A percentile compares a stretch with the other conserved stretches of the same genome.
phyloP scores from a whole-genome alignment of 92 coral and sea anemone genomes.

The Porites evermanni region DNA sequence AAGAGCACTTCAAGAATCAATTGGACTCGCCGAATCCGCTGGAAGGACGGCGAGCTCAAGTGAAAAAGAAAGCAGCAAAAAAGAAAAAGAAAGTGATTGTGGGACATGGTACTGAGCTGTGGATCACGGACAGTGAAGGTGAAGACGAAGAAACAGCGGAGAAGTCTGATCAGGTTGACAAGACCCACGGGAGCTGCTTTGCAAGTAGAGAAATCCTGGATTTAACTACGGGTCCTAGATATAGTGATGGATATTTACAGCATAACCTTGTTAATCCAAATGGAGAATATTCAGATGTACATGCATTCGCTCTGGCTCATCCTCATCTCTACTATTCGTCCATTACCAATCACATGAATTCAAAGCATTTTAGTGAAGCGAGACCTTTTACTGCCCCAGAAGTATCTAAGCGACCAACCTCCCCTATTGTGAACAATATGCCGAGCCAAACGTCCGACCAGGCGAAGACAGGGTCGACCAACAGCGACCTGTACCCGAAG shows the following conservation, averaged over 20 bases:
- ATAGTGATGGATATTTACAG: constrained; percentile 41
- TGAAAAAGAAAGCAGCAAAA: constrained; percentile 60
- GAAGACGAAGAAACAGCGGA: constrained; percentile 56
- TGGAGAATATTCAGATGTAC: constrained; percentile 47
- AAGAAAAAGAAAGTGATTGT: constrained; percentile 60
- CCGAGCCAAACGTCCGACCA: constrained; percentile 80
- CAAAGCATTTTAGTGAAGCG: constrained; percentile 27
- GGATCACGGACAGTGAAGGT: constrained; percentile 81
- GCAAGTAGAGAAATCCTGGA: constrained; percentile 33
- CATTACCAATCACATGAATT: constrained; percentile 26
- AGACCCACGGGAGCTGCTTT: constrained; percentile 41
- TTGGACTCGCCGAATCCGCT: constrained; percentile 75
- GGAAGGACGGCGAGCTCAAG: constrained; percentile 81
- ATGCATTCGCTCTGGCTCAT: constrained; percentile 29
- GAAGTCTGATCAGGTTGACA: constrained; percentile 17
- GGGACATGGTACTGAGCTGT: constrained; percentile 71
- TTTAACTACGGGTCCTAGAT: constrained; percentile 40
- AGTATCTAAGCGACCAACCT: constrained; percentile 45
- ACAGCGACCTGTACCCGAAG: constrained; percentile 78
- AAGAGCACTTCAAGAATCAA: constrained; percentile 80
- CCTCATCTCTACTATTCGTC: constrained; percentile 35
- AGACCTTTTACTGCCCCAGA: constrained; percentile 93
- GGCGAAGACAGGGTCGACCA: constrained; percentile 83
- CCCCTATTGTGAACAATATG: constrained; percentile 79
- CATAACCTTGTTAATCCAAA: constrained; percentile 15